Conservation (phyloP, 2,113 vertebrate genomes). For the Osmerus eperlanus region DNA sequence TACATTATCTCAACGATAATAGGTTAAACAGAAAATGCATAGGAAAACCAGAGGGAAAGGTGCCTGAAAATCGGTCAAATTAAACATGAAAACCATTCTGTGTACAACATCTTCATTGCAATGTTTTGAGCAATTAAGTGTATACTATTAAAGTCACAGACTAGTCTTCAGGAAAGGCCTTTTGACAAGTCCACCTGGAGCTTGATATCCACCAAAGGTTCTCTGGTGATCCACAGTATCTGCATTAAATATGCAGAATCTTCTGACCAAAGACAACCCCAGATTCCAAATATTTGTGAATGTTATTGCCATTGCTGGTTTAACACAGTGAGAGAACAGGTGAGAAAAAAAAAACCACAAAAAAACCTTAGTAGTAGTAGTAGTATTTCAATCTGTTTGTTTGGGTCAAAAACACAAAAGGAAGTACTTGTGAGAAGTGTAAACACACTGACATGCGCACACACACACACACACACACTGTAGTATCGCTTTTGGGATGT, state of each 20-base stretch:
- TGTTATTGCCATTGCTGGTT: neutral
- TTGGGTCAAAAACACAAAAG: slow-evolving; percentile 7
- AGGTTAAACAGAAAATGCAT: neutral
- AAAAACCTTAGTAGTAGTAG: neutral
- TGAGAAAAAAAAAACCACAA: slow-evolving; percentile 2
- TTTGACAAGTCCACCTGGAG: neutral
- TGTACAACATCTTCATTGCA: neutral
- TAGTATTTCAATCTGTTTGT: neutral
- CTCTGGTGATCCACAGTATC: neutral
- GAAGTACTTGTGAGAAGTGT: slow-evolving; percentile 14
- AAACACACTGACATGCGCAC: neutral
- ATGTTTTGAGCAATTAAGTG: neutral
- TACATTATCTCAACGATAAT: neutral
- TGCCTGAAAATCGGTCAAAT: neutral
- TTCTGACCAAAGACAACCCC: slow-evolving; percentile 1
- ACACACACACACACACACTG: slow-evolving; percentile 40
- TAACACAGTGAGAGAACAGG: neutral
- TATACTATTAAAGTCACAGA: neutral
- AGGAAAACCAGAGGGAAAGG: neutral
- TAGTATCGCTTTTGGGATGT: neutral
- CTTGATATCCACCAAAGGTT: neutral
- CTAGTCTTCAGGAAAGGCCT: slow-evolving; percentile 9
- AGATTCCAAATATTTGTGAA: slow-evolving; percentile 5
- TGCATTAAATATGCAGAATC: neutral
- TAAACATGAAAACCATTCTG: neutral